Base-by-base conservation (phyloP, 2,113 vertebrate genomes). In the Indicator indicator region DNA sequence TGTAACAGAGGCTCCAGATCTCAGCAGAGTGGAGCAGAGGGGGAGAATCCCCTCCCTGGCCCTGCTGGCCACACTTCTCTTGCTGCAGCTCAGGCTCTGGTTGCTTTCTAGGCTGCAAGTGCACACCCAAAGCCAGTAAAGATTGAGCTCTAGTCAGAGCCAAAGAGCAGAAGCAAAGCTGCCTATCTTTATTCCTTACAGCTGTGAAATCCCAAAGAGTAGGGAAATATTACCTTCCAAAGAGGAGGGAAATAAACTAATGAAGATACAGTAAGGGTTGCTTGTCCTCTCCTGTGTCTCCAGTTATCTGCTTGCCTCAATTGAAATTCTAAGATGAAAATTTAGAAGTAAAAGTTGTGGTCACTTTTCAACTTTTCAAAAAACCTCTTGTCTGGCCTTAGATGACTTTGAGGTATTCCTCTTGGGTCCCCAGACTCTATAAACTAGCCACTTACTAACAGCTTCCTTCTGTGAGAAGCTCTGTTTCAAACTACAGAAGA, bases 321-420 rank as follows among this genome's bases (percentile, higher is more conserved):
- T 16, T 52, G 32, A 93, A 97, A 69, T 70, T 96, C 92, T 82
- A 81, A 85, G 21, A 52, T 18, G 2, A 79, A 52, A 70, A 42
- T 73, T 90, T 95, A 88, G 75, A 89, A 70, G 95, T 16, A 69
- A 95, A 90, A 95, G 94, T 85, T 18, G 59, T 74, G 38, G 38
- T 74, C 27, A 27, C 21, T 83, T 33, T 94, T 74, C 75, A 42
- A 55, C 46, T 69, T 62, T 36, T 85, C 86, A 83, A 32, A 94
- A 97, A 96, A 94, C 33, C n/a, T 92, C 63, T 82, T 26, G 42
- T 73, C 90, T 96, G 85, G 79, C 87, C 77, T 90, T 92, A 56
- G 64, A 94, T 89, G 62, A 87, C 89, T 97, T 80, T 93, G 85
- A 96, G 80, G 96, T 97, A 96, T 97, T 97, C 97, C 97, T 96